Evolutionary conservation across 2,888 invertebrate species (phyloP).

Genomic region (Pheosia tremula): DNA sequence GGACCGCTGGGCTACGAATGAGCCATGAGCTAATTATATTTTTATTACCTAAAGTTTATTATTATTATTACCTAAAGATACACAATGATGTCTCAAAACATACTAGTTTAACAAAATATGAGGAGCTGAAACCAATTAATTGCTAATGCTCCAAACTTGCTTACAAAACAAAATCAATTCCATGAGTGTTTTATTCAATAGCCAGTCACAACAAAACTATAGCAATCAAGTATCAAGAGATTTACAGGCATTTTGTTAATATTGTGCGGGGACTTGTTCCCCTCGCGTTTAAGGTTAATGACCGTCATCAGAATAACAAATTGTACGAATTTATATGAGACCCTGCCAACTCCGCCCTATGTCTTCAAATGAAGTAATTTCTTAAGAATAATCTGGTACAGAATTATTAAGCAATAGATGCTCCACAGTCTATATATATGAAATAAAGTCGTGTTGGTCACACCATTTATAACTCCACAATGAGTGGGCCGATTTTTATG

Average conservation of each 20-base stretch:
- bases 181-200: not conserved
- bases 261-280: conserved; percentile 45
- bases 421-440: no score
- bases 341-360: conserved; percentile 63
- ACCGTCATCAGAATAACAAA: conserved; percentile 66
- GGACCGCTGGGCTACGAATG: no score
- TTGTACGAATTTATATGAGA: conserved; percentile 66
- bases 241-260: conserved; percentile 1
- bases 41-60: no score
- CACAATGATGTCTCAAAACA: no score
- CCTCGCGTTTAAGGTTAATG: conserved; percentile 61
- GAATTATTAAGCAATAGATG: conserved; percentile 17
- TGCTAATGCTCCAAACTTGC: no score
- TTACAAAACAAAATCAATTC: not conserved
- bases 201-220: not conserved
- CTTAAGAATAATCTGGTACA: conserved; percentile 61
- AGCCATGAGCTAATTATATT: no score
- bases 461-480: no score
- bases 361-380: conserved; percentile 72
- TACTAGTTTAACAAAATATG: no score
- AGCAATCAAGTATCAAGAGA: not conserved
- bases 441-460: no score
- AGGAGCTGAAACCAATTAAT: no score
- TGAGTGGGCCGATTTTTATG: no score
- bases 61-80: no score